These are phyloP conservation scores for Venturia canescens DNA, from an alignment of 1,140 invertebrate species.

Conservation along the genomic window DNA sequence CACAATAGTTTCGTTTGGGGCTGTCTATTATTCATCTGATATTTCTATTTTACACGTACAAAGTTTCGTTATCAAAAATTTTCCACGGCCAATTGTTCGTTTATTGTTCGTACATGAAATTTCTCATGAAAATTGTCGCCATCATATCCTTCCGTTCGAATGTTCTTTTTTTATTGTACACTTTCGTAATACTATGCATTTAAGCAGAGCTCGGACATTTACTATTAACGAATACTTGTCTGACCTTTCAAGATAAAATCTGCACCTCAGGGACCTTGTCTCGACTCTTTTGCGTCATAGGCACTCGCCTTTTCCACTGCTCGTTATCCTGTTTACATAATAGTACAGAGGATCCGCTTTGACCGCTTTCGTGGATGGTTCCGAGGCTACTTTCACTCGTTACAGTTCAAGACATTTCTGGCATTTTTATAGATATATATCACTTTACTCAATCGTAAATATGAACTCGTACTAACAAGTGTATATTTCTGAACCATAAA, in stretches of 20 bases:
- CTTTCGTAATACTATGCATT: neutral
- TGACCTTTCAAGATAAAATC: conserved; percentile 12
- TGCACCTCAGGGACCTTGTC: neutral
- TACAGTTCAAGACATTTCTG: neutral
- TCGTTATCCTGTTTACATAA: neutral
- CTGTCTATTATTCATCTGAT: too few species aligned
- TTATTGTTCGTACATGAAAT: neutral
- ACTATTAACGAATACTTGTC: neutral
- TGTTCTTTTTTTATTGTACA: neutral
- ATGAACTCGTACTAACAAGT: neutral
- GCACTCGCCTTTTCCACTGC: conserved; percentile 9
- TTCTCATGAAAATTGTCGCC: neutral
- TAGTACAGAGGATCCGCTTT: too few species aligned
- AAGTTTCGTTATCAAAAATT: neutral
- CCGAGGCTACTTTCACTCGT: too few species aligned
- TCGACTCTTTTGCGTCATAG: conserved; percentile 2
- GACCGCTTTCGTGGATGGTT: too few species aligned
- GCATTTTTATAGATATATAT: neutral
- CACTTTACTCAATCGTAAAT: neutral
- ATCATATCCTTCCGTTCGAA: neutral
- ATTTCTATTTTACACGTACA: neutral
- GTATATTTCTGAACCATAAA: neutral
- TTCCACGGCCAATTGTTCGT: neutral
- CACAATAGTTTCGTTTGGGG: too few species aligned
- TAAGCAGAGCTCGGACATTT: neutral